Conservation (phyloP, 2,113 vertebrate genomes). For the Ageneiosus marmoratus region DNA sequence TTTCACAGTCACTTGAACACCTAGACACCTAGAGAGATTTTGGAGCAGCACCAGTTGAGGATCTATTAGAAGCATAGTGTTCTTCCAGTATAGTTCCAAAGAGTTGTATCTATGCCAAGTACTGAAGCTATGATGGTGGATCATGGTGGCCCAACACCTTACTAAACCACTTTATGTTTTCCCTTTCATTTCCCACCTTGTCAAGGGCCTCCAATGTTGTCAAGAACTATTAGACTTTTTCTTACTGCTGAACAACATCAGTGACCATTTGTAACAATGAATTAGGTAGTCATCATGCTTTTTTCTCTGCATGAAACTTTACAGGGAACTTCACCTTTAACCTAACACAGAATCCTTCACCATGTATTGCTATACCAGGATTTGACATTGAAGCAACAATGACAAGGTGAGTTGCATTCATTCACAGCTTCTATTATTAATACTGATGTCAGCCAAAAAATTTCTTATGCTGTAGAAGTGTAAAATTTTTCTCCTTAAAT, state of each 20-base stretch:
- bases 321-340: conserved; percentile 35
- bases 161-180: neutral
- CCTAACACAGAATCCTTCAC: conserved; percentile 40
- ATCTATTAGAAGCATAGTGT: neutral
- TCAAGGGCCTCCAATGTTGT: neutral
- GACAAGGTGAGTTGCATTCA: conserved; percentile 62
- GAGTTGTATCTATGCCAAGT: neutral
- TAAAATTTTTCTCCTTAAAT: conserved; percentile 12
- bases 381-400: conserved; percentile 70
- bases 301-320: conserved; percentile 8
- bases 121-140: neutral
- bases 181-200: neutral
- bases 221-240: neutral
- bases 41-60: neutral
- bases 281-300: neutral
- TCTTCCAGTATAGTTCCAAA: neutral
- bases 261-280: neutral
- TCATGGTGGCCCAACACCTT: no score
- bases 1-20: neutral
- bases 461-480: neutral
- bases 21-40: neutral
- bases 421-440: neutral
- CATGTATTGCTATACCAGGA: conserved; percentile 50
- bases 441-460: neutral
- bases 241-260: neutral